Base-by-base conservation (phyloP, 2,888 invertebrate genomes). In the Xiphydria camelus region DNA sequence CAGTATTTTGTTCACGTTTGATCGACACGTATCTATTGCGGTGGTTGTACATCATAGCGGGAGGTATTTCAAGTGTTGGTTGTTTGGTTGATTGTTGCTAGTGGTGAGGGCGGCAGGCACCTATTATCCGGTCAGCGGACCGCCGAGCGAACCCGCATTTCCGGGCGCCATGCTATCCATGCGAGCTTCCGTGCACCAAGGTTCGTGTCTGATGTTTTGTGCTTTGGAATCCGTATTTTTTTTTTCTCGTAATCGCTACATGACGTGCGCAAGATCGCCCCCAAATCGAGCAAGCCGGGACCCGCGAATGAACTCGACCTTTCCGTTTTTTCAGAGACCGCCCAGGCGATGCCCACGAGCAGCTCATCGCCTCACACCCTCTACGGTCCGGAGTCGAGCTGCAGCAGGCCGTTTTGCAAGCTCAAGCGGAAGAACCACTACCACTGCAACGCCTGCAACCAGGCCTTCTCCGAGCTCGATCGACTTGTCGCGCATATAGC, bases 21-120 rank as follows among this genome's bases (percentile, higher is more conserved):
- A 38, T 25, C 4, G 44, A 47, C 48, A 43, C 43, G n/a, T n/a
- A n/a, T 38, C 23, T 22, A 36, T 22, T 18, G 29, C 17, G 38
- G 20, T 23, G 15, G 37, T 17, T 36, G 19, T 29, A 45, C 29
- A 40, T 49, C 36, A 55, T 68, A 69, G 67, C 64, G 71, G 74
- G 73, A 68, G 66, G 73, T 73, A 70, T 73, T 75, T 75, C 73
- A 75, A 75, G 75, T 73, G 73, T 75, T 71, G 75, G 72, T 73
- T 72, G 73, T 75, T 74, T 75, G 75, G 75, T 75, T 75, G 75
- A 75, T 75, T 76, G 77, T 75, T 86, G 86, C 80, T 85, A 89
- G 88, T 91, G 83, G 90, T 93, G 82, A 92, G 91, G 86, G 90
- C 92, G 78, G 86, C 90, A 70, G 92, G 93, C 77, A 92, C 92